Evolutionary conservation across 2,113 vertebrate genomes (phyloP).

Genomic region (Aspidoscelis tigris): DNA sequence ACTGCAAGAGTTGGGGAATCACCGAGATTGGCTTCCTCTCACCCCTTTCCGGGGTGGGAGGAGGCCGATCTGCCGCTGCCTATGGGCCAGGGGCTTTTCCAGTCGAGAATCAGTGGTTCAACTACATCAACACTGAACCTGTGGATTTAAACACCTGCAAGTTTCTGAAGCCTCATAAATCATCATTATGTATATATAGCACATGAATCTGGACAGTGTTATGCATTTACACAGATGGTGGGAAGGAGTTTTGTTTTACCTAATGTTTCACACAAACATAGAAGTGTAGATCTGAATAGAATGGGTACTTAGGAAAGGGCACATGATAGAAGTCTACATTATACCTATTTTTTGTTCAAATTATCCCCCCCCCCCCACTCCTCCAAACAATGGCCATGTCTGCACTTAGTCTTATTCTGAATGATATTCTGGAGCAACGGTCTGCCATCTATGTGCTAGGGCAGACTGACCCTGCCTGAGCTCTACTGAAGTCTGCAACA

Average conservation of each 20-base stretch:
- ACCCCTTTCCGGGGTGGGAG: no score
- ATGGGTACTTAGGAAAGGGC: no score
- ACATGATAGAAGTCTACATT: no score
- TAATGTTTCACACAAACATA: neutral
- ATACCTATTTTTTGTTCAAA: neutral
- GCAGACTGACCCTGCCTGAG: no score
- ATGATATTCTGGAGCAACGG: no score
- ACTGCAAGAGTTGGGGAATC: no score
- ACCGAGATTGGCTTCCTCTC: no score
- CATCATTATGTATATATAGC: rapidly evolving
- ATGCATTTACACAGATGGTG: neutral
- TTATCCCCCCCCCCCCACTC: neutral
- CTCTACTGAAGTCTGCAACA: no score
- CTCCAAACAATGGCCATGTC: neutral
- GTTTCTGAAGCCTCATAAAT: neutral
- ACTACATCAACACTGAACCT: neutral
- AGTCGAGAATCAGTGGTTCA: neutral
- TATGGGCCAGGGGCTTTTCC: no score
- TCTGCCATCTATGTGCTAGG: no score
- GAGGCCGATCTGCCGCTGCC: no score
- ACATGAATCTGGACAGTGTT: constrained; percentile 3
- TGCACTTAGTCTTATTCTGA: no score
- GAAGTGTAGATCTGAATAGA: neutral
- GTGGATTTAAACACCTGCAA: neutral
- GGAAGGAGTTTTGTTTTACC: neutral